Percentiles rank a stretch among this genome's conserved stretches.
These are phyloP conservation scores for Chiloscyllium plagiosum DNA, from an alignment of 2,113 vertebrate genomes.

Conservation along the genomic window DNA sequence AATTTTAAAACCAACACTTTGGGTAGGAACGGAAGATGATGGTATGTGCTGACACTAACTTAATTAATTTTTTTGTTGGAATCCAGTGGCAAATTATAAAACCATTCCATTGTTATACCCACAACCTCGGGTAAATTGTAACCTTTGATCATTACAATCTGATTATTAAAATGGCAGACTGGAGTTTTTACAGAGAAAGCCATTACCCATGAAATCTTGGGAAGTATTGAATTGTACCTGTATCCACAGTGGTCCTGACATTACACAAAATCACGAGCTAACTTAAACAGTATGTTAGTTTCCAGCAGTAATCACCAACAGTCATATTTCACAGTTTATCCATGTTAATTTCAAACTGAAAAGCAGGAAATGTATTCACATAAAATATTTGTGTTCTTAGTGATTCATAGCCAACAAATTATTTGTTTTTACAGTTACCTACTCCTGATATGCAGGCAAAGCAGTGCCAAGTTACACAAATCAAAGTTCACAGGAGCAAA, in stretches of 20 bases:
- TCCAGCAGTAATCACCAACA: background rate
- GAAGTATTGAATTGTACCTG: background rate
- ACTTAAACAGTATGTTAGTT: background rate
- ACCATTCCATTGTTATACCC: background rate
- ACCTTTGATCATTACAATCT: background rate
- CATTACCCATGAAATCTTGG: background rate
- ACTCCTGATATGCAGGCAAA: background rate
- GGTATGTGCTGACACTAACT: background rate
- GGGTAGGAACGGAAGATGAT: background rate
- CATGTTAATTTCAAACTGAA: background rate
- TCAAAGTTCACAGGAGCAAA: background rate
- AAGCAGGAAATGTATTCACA: background rate
- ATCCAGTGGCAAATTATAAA: background rate
- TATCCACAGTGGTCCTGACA: background rate
- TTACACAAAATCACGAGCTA: background rate
- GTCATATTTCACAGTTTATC: background rate
- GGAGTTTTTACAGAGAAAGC: background rate
- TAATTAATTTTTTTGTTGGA: background rate
- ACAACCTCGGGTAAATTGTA: background rate
- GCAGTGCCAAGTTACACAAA: background rate
- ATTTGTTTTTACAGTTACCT: background rate
- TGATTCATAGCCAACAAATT: background rate
- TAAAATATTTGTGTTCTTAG: background rate
- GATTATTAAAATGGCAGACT: background rate
- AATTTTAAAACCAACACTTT: background rate